Evolutionary conservation across 2,888 invertebrate species (phyloP).

Genomic region (Synergus japonicus): DNA sequence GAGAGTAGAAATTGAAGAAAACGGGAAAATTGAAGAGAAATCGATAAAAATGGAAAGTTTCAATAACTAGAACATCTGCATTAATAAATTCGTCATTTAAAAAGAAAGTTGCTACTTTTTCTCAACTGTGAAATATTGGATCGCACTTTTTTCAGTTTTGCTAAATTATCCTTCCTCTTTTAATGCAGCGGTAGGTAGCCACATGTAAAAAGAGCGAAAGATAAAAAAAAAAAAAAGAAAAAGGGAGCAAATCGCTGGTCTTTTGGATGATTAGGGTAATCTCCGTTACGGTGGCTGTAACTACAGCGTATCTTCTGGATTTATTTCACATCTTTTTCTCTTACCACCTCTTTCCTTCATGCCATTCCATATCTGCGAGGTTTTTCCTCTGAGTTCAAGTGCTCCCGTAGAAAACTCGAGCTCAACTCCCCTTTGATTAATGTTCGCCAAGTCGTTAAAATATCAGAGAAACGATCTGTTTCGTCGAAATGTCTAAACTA

Average conservation of each 20-base stretch:
- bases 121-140: background rate
- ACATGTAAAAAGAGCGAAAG: background rate
- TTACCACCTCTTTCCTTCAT: conserved; percentile 12
- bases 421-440: conserved; percentile 32
- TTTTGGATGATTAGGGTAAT: conserved; percentile 41
- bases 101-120: background rate
- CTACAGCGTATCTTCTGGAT: conserved; percentile 37
- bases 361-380: conserved; percentile 26
- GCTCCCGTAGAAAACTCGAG: conserved; percentile 7
- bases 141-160: background rate
- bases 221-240: background rate
- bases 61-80: background rate
- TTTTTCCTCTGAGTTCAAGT: conserved; percentile 34
- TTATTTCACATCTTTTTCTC: conserved; percentile 41
- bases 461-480: conserved; percentile 34
- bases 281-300: conserved; percentile 37
- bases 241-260: conserved; percentile 36
- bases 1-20: background rate
- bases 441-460: conserved; percentile 33
- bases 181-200: background rate
- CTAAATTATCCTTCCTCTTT: background rate
- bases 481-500: conserved; percentile 7
- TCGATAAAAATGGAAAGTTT: background rate
- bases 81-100: background rate
- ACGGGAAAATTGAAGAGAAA: background rate